phyloP scores from a whole-genome alignment of 2,797 vertebrate species.

The Heterohyrax brucei region DNA sequence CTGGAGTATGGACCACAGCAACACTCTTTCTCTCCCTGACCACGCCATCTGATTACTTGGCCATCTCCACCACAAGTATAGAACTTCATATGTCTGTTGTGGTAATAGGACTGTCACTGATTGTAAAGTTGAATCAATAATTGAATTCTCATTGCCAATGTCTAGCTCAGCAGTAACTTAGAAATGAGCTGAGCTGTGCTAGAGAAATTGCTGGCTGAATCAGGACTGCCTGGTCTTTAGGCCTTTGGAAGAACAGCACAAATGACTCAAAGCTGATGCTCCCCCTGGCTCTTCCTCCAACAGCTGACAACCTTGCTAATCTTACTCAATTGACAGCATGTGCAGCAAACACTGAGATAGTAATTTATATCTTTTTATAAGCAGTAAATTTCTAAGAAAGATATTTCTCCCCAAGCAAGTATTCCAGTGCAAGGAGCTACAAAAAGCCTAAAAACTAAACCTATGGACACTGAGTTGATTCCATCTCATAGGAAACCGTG shows the following conservation, averaged over 20 bases:
- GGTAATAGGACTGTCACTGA: rapidly evolving
- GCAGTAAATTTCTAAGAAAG: conserved; percentile 2
- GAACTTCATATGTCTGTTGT: not conserved
- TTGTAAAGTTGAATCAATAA: not conserved
- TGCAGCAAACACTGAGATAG: too few relatives aligned
- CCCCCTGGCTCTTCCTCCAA: not conserved
- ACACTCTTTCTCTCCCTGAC: not conserved
- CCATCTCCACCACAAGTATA: not conserved
- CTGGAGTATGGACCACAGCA: too few relatives aligned
- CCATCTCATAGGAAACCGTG: too few relatives aligned
- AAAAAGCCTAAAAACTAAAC: too few relatives aligned
- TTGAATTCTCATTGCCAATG: not conserved
- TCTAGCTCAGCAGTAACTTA: not conserved
- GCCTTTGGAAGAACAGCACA: not conserved
- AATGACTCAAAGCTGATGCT: not conserved
- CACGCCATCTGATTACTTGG: not conserved
- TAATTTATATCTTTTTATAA: not conserved
- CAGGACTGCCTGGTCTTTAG: not conserved
- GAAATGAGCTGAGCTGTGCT: not conserved
- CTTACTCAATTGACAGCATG: not conserved
- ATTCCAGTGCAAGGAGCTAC: too few relatives aligned
- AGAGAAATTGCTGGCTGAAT: not conserved
- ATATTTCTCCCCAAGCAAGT: not conserved
- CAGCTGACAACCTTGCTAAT: not conserved
- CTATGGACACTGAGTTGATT: too few relatives aligned